phyloP scores from a whole-genome alignment of 2,113 vertebrate species.

The Pyxicephalus adspersus region DNA sequence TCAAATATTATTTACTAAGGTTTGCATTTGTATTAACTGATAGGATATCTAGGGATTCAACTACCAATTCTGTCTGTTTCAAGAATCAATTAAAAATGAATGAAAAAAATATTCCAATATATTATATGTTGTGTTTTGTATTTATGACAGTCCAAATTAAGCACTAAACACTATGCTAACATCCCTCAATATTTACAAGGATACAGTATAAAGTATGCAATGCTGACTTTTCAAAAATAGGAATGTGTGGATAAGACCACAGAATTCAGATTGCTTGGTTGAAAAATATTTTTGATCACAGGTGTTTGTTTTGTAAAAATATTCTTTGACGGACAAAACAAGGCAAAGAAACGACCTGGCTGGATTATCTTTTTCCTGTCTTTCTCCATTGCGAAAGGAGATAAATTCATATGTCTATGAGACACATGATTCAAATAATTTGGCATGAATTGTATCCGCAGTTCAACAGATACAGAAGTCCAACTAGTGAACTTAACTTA shows the following conservation, averaged over 20 bases:
- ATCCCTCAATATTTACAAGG: not conserved
- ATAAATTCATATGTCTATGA: slow-evolving; percentile 75
- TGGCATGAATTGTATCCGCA: slow-evolving; percentile 69
- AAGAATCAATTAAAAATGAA: no score
- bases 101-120: no score
- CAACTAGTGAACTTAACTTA: slow-evolving; percentile 62
- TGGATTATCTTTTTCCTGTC: slow-evolving; percentile 63
- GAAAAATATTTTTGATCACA: slow-evolving; percentile 46
- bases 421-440: slow-evolving; percentile 72
- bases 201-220: not conserved
- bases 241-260: not conserved
- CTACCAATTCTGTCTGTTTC: no score
- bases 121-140: no score
- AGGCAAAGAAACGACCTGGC: slow-evolving; percentile 65
- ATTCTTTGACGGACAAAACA: slow-evolving; percentile 68
- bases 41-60: no score
- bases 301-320: slow-evolving; percentile 55
- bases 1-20: no score
- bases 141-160: no score
- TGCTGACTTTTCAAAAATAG: slow-evolving; percentile 11
- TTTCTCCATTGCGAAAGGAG: slow-evolving; percentile 60
- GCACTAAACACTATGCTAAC: not conserved
- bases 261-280: not conserved
- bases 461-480: slow-evolving; percentile 70
- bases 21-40: no score